Base-by-base conservation (phyloP, 1,140 invertebrate genomes). In the Steinernema khuongi region DNA sequence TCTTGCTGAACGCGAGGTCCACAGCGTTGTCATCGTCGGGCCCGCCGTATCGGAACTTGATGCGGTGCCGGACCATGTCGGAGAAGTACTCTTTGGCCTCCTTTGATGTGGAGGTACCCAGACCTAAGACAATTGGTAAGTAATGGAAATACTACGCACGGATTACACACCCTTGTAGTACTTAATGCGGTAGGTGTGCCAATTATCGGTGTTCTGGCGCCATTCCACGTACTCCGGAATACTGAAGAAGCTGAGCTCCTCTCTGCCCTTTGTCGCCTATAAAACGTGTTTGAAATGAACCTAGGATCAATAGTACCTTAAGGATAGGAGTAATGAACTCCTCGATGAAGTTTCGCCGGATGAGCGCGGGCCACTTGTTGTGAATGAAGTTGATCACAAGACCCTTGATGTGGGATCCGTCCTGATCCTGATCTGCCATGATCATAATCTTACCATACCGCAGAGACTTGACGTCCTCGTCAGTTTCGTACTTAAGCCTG, bases 81-180 rank as follows among this genome's bases (percentile, higher is more conserved):
- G 90, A 89, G 86, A 99, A 99, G 85, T 99, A 99, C 87, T 98
- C 96, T 87, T 97, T 97, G 19, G 95, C 95, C 88, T 99, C 96
- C 86, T 94, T 94, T 0, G 93, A 91, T 44, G 94, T 96, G 77
- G 94, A 97, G 85, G 96, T 99, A 90, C 96, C 96, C 93, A 98
- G 92, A 92, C 92, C 89, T 90, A 77, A 17, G 26, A 17, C n/a
- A n/a, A n/a, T n/a, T n/a, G n/a, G n/a, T n/a, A n/a, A n/a, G n/a
- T n/a, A n/a, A n/a, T n/a, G n/a, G n/a, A n/a, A n/a, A n/a, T n/a
- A n/a, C n/a, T n/a, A n/a, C n/a, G n/a, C n/a, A n/a, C n/a, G n/a
- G n/a, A n/a, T n/a, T n/a, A n/a, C n/a, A n/a, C n/a, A 90, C 91
- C 94, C 92, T 97, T 97, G 92, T 97, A 97, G 91, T 97, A 99